Evolutionary conservation across 2,888 invertebrate species (phyloP).

Genomic region (Hesperia comma): DNA sequence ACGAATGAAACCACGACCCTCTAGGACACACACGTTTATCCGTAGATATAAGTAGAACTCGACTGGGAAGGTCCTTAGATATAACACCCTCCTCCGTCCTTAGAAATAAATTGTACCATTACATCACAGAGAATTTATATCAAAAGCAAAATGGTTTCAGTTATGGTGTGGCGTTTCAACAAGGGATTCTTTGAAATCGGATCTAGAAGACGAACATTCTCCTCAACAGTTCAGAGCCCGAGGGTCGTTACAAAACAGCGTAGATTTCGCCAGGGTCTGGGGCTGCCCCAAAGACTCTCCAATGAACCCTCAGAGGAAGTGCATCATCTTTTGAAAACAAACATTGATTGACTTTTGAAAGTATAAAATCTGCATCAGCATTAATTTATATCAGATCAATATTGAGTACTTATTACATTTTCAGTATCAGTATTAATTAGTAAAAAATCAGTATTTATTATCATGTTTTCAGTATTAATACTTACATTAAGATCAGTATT

Average conservation of each 20-base stretch:
- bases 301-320: slow-evolving; percentile 83
- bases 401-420: too few species aligned
- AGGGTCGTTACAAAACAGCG: slow-evolving; percentile 88
- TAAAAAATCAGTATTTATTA: too few species aligned
- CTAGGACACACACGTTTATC: too few species aligned
- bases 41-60: too few species aligned
- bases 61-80: too few species aligned
- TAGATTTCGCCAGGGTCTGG: slow-evolving; percentile 88
- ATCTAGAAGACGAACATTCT: slow-evolving; percentile 89
- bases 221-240: slow-evolving; percentile 88
- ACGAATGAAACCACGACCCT: too few species aligned
- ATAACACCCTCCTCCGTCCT: too few species aligned
- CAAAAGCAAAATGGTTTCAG: slow-evolving; percentile 65
- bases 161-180: slow-evolving; percentile 93
- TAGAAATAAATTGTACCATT: too few species aligned
- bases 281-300: slow-evolving; percentile 75
- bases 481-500: not conserved
- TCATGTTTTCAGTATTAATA: too few species aligned
- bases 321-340: slow-evolving; percentile 64
- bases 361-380: not conserved
- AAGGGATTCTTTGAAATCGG: slow-evolving; percentile 84
- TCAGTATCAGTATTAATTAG: too few species aligned
- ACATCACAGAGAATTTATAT: too few species aligned
- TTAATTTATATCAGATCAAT: not conserved
- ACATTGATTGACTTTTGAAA: not conserved